Conservation (phyloP, 2,888 invertebrate genomes). For the Lissonota sp. region DNA sequence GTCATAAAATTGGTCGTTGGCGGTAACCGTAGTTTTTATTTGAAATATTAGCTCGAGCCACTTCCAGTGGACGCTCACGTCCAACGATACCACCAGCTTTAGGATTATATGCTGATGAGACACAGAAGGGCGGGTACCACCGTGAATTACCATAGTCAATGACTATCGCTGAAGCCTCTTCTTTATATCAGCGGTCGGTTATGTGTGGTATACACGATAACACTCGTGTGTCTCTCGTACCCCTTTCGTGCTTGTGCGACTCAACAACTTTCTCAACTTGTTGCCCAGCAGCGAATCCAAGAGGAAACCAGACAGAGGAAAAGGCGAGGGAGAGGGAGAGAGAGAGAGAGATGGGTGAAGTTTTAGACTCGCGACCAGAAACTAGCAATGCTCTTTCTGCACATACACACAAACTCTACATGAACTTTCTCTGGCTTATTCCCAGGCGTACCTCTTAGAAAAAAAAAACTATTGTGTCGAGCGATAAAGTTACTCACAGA, state of each 20-base stretch:
- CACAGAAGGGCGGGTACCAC: too few relatives aligned
- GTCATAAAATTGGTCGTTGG: slow-evolving; percentile 58
- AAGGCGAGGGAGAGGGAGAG: background rate
- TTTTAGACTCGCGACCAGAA: slow-evolving; percentile 34
- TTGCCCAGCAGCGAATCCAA: slow-evolving; percentile 67
- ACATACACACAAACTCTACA: slow-evolving; percentile 20
- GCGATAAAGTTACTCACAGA: slow-evolving; percentile 58
- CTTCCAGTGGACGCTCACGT: background rate
- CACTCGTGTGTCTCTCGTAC: slow-evolving; percentile 9
- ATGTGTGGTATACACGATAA: background rate
- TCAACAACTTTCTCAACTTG: slow-evolving; percentile 77
- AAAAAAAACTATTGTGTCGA: slow-evolving; percentile 58
- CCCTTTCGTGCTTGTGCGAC: slow-evolving; percentile 51
- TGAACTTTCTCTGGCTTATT: slow-evolving; percentile 4
- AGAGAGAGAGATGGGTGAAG: slow-evolving; percentile 21
- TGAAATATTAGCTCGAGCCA: slow-evolving; percentile 35
- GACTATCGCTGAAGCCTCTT: too few relatives aligned
- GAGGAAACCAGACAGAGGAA: slow-evolving; percentile 26
- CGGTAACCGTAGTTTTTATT: slow-evolving; percentile 33
- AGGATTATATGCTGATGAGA: too few relatives aligned
- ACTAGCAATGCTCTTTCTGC: slow-evolving; percentile 37
- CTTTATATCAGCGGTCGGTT: too few relatives aligned
- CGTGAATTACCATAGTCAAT: too few relatives aligned
- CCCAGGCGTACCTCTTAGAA: slow-evolving; percentile 19
- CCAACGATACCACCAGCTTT: background rate